These are phyloP conservation scores for Semicossyphus pulcher DNA, from an alignment of 2,113 vertebrate genomes.

Conservation along the genomic window DNA sequence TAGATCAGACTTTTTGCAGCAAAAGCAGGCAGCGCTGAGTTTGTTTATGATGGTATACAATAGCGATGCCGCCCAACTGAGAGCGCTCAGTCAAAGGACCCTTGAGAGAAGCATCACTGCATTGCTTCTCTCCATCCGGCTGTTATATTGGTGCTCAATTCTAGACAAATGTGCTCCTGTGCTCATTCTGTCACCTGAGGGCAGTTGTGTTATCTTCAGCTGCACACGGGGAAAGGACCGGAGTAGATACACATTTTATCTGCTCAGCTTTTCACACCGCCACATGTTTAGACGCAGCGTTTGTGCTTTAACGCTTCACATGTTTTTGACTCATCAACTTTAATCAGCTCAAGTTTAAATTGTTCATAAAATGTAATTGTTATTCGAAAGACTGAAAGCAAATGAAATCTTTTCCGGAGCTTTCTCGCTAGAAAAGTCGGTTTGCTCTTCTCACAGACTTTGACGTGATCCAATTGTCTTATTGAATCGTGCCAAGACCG, in stretches of 20 bases:
- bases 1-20: conserved; percentile 34
- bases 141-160: conserved; percentile 60
- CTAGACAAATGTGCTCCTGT: conserved; percentile 56
- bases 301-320: not conserved
- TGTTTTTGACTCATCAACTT: not conserved
- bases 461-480: conserved; percentile 26
- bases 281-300: conserved; percentile 16
- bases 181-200: conserved; percentile 71
- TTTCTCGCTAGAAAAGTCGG: not conserved
- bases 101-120: conserved; percentile 52
- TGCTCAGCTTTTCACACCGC: conserved; percentile 41
- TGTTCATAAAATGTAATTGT: conserved; percentile 40
- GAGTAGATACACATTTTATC: conserved; percentile 46
- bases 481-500: conserved; percentile 23
- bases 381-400: conserved; percentile 31
- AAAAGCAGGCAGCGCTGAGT: conserved; percentile 12
- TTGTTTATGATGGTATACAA: conserved; percentile 43
- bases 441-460: conserved; percentile 9
- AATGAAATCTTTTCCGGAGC: conserved; percentile 42
- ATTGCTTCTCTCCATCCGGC: conserved; percentile 52
- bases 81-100: conserved; percentile 54
- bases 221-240: conserved; percentile 31
- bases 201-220: conserved; percentile 57
- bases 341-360: conserved; percentile 25
- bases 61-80: conserved; percentile 32